phyloP scores from a whole-genome alignment of 2,113 vertebrate genomes.

The Clarias batrachus region DNA sequence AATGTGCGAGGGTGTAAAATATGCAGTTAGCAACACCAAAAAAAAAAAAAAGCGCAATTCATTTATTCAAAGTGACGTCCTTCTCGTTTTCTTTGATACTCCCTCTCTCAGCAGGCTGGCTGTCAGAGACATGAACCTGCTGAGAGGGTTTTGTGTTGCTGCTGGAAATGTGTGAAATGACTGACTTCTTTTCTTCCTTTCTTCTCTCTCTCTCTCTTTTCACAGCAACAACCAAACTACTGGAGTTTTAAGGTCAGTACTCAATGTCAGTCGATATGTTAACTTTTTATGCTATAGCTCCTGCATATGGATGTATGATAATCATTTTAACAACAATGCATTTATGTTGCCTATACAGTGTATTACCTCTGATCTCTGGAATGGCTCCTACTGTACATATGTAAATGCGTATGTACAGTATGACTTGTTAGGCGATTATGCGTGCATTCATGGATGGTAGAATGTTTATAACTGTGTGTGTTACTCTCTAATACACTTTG shows the following conservation, averaged over 20 bases:
- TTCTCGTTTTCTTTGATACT: neutral
- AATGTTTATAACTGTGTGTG: neutral
- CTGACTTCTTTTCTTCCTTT: constrained; percentile 32
- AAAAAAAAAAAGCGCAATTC: neutral
- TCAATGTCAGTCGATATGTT: constrained; percentile 42
- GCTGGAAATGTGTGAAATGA: constrained; percentile 39
- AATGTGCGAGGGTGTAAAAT: neutral
- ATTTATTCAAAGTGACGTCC: constrained; percentile 23
- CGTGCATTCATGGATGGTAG: neutral
- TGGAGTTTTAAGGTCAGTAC: constrained; percentile 93
- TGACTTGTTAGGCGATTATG: neutral
- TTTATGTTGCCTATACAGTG: neutral
- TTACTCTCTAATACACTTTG: neutral
- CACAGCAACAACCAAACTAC: constrained; percentile 85
- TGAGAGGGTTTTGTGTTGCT: constrained; percentile 19
- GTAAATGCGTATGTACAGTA: neutral
- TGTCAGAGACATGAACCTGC: neutral
- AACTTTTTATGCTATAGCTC: neutral
- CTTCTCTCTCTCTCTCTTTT: neutral
- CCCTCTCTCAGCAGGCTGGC: neutral
- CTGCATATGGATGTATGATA: neutral
- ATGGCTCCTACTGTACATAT: neutral
- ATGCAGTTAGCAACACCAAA: neutral
- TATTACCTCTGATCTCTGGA: neutral
- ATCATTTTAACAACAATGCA: neutral